These are phyloP conservation scores for Falco concolor DNA, from an alignment of 2,797 vertebrate species.

Conservation along the genomic window DNA sequence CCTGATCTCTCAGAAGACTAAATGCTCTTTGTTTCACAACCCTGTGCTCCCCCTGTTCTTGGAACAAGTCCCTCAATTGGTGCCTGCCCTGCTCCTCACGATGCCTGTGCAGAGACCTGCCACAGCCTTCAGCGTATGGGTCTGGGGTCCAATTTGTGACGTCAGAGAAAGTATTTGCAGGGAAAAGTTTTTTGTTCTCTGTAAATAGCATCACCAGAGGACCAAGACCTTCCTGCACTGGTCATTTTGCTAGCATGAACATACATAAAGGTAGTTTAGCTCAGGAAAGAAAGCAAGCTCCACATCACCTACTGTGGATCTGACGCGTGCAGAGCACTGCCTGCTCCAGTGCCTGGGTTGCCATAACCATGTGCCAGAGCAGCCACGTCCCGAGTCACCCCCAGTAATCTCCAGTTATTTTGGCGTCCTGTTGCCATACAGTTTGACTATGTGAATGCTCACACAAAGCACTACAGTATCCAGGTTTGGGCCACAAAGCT, in stretches of 20 bases:
- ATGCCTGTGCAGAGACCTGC: accelerated
- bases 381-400: background rate
- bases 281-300: background rate
- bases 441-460: background rate
- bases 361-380: background rate
- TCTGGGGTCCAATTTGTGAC: background rate
- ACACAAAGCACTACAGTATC: background rate
- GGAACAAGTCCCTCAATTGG: background rate
- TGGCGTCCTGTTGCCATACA: accelerated
- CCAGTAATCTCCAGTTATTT: background rate
- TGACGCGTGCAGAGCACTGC: accelerated
- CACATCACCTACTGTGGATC: accelerated
- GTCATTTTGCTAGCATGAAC: background rate
- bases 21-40: background rate
- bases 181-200: background rate
- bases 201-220: background rate
- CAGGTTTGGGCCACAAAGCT: background rate
- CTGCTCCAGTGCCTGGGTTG: background rate
- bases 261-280: background rate
- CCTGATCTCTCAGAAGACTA: background rate
- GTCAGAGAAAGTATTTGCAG: background rate
- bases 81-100: background rate
- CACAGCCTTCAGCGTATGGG: background rate
- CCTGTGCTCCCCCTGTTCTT: background rate
- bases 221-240: background rate